Evolutionary conservation across 2,113 vertebrate species (phyloP).

Genomic region (Ursus arctos): DNA sequence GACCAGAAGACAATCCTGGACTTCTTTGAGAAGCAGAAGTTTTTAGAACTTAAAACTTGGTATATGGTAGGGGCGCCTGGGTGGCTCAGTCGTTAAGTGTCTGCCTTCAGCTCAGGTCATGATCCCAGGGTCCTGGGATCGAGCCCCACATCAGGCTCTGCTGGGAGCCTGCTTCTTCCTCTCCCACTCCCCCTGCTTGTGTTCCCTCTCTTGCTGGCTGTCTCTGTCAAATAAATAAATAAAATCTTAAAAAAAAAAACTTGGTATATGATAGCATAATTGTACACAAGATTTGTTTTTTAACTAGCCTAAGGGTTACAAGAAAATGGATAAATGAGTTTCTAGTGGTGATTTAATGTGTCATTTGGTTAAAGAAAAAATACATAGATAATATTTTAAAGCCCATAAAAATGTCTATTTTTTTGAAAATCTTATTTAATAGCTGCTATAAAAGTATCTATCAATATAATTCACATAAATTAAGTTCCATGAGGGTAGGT

Average conservation of each 20-base stretch:
- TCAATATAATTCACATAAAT: neutral
- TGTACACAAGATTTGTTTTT: slow-evolving; percentile 55
- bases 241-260: neutral
- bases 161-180: too few relatives aligned
- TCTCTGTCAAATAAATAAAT: too few relatives aligned
- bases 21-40: slow-evolving; percentile 19
- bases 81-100: too few relatives aligned
- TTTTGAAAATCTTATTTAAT: slow-evolving; percentile 19
- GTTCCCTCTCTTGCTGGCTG: too few relatives aligned
- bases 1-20: neutral
- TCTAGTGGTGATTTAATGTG: slow-evolving; percentile 54
- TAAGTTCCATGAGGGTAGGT: neutral
- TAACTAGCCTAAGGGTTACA: neutral
- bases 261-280: neutral
- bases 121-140: too few relatives aligned
- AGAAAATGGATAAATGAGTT: slow-evolving; percentile 54
- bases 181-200: too few relatives aligned
- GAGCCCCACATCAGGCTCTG: too few relatives aligned
- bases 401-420: neutral
- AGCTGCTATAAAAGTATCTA: neutral
- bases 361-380: slow-evolving; percentile 9
- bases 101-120: too few relatives aligned
- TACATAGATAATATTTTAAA: neutral
- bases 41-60: slow-evolving; percentile 56
- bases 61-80: neutral